These are phyloP conservation scores for Aproaerema taeniolella DNA, from an alignment of 2,888 invertebrate genomes.

Conservation along the genomic window DNA sequence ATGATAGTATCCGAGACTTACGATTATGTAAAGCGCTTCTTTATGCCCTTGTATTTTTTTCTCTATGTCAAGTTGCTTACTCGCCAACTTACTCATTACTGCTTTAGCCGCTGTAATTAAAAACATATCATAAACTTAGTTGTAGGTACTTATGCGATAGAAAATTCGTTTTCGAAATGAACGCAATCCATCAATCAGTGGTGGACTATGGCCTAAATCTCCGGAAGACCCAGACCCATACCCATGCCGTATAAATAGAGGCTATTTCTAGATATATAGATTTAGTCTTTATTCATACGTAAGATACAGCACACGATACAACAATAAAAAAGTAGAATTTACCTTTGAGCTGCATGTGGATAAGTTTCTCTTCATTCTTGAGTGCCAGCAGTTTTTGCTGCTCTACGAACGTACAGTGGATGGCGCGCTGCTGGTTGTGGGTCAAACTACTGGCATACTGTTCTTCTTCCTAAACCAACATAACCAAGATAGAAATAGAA, in stretches of 20 bases:
- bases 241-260: no score
- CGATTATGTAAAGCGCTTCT: slow-evolving; percentile 79
- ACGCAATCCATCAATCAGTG: no score
- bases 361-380: slow-evolving; percentile 64
- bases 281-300: no score
- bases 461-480: slow-evolving; percentile 62
- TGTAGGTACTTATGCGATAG: no score
- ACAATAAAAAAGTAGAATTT: no score
- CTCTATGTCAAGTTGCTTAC: slow-evolving; percentile 58
- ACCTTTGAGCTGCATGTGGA: slow-evolving; percentile 68
- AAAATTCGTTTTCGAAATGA: no score
- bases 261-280: no score
- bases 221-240: no score
- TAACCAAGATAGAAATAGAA: no score
- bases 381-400: slow-evolving; percentile 62
- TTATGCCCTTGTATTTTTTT: slow-evolving; percentile 72
- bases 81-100: slow-evolving; percentile 58
- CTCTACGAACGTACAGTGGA: slow-evolving; percentile 67
- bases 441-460: slow-evolving; percentile 62
- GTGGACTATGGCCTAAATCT: no score
- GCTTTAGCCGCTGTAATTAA: slow-evolving; percentile 55
- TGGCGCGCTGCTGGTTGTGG: slow-evolving; percentile 62
- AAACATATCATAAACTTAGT: slow-evolving; percentile 1
- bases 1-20: no score
- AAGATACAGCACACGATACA: no score